Evolutionary conservation across 2,113 vertebrate genomes (phyloP), one percentile per base, ranked within the genome.

Genomic region (Alectura lathami): DNA sequence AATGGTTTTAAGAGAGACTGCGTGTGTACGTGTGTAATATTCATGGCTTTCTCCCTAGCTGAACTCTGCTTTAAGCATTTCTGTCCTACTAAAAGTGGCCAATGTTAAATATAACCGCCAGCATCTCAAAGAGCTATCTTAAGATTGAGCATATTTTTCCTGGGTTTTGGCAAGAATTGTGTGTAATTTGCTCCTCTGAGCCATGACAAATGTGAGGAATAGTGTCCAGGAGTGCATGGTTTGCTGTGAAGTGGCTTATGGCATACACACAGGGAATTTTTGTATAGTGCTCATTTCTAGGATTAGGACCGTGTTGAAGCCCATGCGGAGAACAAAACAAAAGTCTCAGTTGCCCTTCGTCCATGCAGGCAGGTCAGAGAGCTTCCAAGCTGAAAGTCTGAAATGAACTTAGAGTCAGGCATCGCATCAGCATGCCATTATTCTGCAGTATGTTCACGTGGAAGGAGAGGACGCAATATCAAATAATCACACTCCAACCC

Each of bases 11-110:
- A n/a, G n/a, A n/a, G n/a, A n/a, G n/a, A n/a, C n/a, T n/a, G n/a
- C n/a, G n/a, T n/a, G n/a, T 11, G 21, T 6, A n/a, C n/a, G 36
- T 15, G 13, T 32, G 26, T 2, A n/a, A 43, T 51, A 69, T 22
- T 64, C 0, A 0, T 20, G 2, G 5, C 2, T 0, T 23, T 43
- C 77, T 76, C 62, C 27, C 32, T 45, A 34, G 27, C 29, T 59
- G 23, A 81, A 60, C 17, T 9, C 17, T 5, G 7, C 21, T 92
- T 84, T 9, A 6, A 68, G 21, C 48, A 77, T 81, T 80, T 45
- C 11, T 59, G 23, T 9, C 64, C 68, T 43, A 68, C 30, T 54
- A 8, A 54, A 84, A 77, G 3, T 10, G 17, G 13, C 4, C 5
- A 64, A 73, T 85, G 87, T 68, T 4, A 54, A 76, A 45, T 3